Conservation (phyloP, 2,797 vertebrate genomes). For the Distichodus sexfasciatus region DNA sequence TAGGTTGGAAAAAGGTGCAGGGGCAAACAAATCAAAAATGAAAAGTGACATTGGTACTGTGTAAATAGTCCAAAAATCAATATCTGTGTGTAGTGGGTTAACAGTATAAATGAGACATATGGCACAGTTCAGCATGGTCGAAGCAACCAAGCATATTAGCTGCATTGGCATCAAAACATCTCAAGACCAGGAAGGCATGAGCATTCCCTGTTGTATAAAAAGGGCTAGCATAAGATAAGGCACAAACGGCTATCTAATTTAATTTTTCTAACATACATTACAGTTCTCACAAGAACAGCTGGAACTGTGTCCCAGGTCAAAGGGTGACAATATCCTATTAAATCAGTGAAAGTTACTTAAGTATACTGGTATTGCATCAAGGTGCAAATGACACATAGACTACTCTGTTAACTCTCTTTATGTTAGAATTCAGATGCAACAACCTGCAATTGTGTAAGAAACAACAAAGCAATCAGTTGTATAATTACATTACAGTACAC, state of each 20-base stretch:
- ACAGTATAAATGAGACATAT: background rate
- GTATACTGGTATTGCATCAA: no score
- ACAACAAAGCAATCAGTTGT: no score
- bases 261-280: no score
- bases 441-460: no score
- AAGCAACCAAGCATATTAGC: background rate
- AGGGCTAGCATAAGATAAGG: background rate
- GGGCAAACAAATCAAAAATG: slow-evolving; percentile 15
- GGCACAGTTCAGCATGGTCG: background rate
- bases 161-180: background rate
- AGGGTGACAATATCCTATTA: no score
- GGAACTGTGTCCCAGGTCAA: no score
- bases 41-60: background rate
- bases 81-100: background rate
- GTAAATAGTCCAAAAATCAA: slow-evolving; percentile 13
- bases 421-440: no score
- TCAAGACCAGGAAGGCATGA: background rate
- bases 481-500: no score
- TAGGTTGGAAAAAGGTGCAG: slow-evolving; percentile 5
- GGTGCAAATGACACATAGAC: no score
- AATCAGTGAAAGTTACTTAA: no score
- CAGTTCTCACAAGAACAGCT: no score
- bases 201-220: background rate
- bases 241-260: background rate
- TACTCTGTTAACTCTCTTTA: no score